phyloP scores from a whole-genome alignment of 35 echinoderm and acorn worm genomes.

The Patiria miniata region DNA sequence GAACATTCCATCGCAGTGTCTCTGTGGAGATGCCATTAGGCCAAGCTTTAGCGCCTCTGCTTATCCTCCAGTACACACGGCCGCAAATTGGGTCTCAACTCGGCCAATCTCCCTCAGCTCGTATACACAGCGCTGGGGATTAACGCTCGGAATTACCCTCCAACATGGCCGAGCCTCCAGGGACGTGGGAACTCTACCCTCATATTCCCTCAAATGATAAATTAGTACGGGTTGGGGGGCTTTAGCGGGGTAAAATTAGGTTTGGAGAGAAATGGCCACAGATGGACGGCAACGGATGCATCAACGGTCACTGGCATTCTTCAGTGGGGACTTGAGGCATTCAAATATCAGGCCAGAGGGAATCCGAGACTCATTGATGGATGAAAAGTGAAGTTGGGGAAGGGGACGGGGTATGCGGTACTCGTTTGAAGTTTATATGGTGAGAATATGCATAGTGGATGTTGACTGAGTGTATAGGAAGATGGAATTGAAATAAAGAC shows the following conservation, averaged over 20 bases:
- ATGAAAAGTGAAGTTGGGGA: background rate
- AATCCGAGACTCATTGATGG: background rate
- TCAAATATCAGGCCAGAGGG: background rate
- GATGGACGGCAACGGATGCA: background rate
- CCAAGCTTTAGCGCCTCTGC: background rate
- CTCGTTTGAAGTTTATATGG: no score
- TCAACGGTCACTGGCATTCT: background rate
- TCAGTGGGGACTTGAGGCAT: background rate
- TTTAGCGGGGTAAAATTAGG: background rate
- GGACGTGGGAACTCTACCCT: background rate
- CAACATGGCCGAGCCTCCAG: background rate
- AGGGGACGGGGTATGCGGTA: no score
- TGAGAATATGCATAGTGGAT: no score
- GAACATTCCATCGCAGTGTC: background rate
- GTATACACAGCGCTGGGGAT: background rate
- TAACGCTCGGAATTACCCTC: background rate
- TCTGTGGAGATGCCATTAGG: background rate
- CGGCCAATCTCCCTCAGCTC: background rate
- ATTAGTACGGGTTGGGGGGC: background rate
- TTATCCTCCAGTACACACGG: background rate
- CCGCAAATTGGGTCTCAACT: conserved; percentile 21
- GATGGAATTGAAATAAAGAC: no score
- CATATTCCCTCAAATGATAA: background rate
- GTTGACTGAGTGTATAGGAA: no score
- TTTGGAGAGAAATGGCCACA: background rate